Base-by-base conservation (phyloP, 37 sponge, comb jelly and placozoan genomes). In the Eunapius fragilis region DNA sequence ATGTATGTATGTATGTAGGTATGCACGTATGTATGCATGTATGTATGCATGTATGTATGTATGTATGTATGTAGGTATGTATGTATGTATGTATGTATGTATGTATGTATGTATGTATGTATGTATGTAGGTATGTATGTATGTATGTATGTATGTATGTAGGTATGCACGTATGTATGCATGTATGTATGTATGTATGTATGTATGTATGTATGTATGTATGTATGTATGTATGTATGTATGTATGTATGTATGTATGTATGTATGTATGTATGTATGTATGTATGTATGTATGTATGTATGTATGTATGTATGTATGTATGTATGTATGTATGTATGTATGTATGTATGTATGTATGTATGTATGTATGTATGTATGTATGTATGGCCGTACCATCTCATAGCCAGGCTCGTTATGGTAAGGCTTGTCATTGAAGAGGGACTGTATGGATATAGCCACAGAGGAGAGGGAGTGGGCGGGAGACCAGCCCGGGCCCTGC, bases 341-440 rank as follows among this genome's bases (percentile, higher is more conserved):
- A 13, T 71, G 71, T 25, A 6, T 30, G 30, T 30, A 13, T 71
- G 30, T 71, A 6, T 30, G 28, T 28, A 6, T 71, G 28, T 71
- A 6, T 28, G 28, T 30, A 13, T 70, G 71, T 70, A 10, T 25
- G 49, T 33, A 11, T 77, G 45, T 77, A 45, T 36, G 25, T 68
- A 34, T 68, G 68, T 30, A 5, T 14, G 23, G 26, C 4, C 49
- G 19, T 70, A 80, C 91, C 81, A 83, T 80, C 28, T 94, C 90
- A 88, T 67, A 96, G 24, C 97, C 97, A 50, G 97, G 97, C 36
- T 96, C 97, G 77, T 96, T 96, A 76, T 94, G 95, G 79, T 93
- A 96, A 13, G 97, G 97, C 34, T 92, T 92, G 71, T 92, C 95
- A 77, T 81, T 82, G 91, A 96, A 49, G 31, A 96, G 86, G 37